Conservation (phyloP, 2,113 vertebrate species). For the Ahaetulla prasina region DNA sequence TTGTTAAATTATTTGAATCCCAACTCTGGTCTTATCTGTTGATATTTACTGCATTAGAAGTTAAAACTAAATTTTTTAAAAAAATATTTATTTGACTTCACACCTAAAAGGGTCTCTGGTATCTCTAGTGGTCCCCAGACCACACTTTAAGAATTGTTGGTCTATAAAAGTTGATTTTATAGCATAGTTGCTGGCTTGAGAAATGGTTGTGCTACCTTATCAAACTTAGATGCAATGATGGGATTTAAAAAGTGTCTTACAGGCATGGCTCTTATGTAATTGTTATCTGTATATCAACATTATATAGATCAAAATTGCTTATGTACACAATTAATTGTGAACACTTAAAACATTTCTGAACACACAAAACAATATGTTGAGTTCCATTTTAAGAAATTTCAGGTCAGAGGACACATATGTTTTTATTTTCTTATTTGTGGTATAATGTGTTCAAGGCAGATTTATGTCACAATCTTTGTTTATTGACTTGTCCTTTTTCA, state of each 20-base stretch:
- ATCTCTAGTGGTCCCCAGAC: not conserved
- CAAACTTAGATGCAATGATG: constrained; percentile 57
- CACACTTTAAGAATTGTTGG: not conserved
- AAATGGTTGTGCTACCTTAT: constrained; percentile 56
- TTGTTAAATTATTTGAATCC: too few species aligned
- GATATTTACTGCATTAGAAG: not conserved
- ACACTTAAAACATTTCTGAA: constrained; percentile 66
- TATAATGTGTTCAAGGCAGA: constrained; percentile 83
- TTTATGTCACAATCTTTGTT: constrained; percentile 81
- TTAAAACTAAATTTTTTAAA: not conserved
- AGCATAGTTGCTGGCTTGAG: constrained; percentile 32
- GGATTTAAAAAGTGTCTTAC: constrained; percentile 69
- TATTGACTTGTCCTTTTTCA: constrained; percentile 80
- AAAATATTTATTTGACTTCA: not conserved
- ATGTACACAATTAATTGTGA: constrained; percentile 68
- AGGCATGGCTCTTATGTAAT: constrained; percentile 64
- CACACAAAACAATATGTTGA: constrained; percentile 67
- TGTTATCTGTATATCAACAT: constrained; percentile 57
- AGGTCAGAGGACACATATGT: constrained; percentile 81
- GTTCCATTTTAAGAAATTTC: constrained; percentile 67
- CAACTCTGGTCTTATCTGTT: not conserved
- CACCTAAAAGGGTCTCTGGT: not conserved
- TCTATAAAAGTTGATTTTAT: constrained; percentile 47
- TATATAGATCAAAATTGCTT: constrained; percentile 69
- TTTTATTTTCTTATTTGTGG: constrained; percentile 81